Evolutionary conservation across 30 jellyfish, hydroid and myxozoan species (phyloP), one percentile per base, ranked within the genome.

Genomic region (Sanderia malayensis): DNA sequence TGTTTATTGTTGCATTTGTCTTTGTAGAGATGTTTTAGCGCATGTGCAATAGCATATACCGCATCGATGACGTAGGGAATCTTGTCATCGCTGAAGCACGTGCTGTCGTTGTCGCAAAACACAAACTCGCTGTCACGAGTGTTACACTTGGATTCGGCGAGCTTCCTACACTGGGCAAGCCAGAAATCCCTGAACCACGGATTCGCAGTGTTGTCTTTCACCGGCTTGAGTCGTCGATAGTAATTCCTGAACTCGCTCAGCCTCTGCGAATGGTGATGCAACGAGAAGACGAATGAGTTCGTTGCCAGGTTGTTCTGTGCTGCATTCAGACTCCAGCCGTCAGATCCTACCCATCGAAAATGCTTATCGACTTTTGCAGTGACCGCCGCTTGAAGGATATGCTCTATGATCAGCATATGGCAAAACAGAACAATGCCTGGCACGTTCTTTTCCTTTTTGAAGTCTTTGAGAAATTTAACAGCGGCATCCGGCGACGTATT

Each of bases 41-140:
- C 97, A 60, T 72, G 49, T 30, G 97, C 97, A 52, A 72, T 71
- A 22, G 97, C 92, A 31, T 74, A 88, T 2, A 88, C 84, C 6
- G 97, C 95, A 68, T 88, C 97, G 30, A 88, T 88, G 31, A 76
- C 86, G 67, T 80, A 82, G 7, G 95, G 82, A 13, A 88, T 73
- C 46, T 80, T 80, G 79, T 88, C 97, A 30, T 88, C 97, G 2
- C 44, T 57, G 24, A 69, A 86, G 57, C 97, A 88, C 26, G 84
- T 57, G 23, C 26, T 68, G 53, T 83, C 82, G 29, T 71, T 61
- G 24, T 58, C 67, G 33, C 94, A 81, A 28, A 81, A 63, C 23
- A 57, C 70, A 81, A 81, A 81, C 53, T 53, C 57, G 24, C 17
- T 57, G 0, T 62, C 60, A 0, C 4, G 47, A 7, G 61, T 73